These are phyloP conservation scores for Dyspetes luteomarginatus DNA, from an alignment of 2,888 invertebrate species.

Conservation along the genomic window DNA sequence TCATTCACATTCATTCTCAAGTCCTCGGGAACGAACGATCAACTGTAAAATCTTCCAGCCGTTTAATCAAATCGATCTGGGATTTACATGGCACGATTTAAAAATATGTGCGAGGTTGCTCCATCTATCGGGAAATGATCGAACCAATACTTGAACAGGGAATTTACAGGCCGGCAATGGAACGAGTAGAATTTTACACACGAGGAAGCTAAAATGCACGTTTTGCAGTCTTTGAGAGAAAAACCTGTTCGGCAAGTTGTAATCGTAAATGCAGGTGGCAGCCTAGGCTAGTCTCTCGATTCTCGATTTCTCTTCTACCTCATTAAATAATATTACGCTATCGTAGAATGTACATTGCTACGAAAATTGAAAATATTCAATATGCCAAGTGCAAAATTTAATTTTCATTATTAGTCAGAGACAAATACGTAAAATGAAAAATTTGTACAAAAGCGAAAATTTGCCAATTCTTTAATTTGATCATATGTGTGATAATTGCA, in stretches of 20 bases:
- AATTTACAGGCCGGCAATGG: slow-evolving; percentile 67
- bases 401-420: neutral
- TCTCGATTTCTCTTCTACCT: slow-evolving; percentile 25
- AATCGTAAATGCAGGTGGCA: slow-evolving; percentile 62
- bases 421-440: neutral
- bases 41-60: neutral
- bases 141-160: slow-evolving; percentile 71
- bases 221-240: slow-evolving; percentile 47
- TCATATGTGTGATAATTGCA: neutral
- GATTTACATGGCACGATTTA: neutral
- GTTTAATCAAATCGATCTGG: neutral
- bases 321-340: neutral
- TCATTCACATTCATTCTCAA: neutral
- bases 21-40: slow-evolving; percentile 55
- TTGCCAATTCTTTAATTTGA: neutral
- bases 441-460: neutral
- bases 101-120: slow-evolving; percentile 62
- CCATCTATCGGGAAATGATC: slow-evolving; percentile 73
- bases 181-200: slow-evolving; percentile 63
- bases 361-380: neutral
- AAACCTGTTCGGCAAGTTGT: slow-evolving; percentile 71
- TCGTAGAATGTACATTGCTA: neutral
- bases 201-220: slow-evolving; percentile 60
- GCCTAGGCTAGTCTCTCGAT: slow-evolving; percentile 8
- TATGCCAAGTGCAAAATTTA: neutral